phyloP scores from a whole-genome alignment of 2,113 vertebrate species.

The Mustelus asterias region DNA sequence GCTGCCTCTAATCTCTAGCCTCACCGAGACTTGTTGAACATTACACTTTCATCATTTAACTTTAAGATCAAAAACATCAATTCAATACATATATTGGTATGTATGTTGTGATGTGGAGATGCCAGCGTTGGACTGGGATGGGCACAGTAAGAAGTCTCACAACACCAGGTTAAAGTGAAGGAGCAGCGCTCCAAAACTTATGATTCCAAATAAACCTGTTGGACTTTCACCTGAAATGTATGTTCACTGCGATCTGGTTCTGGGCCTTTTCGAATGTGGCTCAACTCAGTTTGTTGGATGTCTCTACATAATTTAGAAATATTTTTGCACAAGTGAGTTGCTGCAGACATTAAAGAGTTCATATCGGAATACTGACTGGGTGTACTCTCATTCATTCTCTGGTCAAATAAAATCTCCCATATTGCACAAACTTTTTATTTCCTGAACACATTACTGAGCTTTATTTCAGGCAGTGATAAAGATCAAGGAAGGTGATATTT shows the following conservation, averaged over 20 bases:
- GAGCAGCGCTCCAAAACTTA: too few relatives aligned
- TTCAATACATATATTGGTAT: neutral
- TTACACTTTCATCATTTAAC: neutral
- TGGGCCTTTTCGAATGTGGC: neutral
- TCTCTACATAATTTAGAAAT: neutral
- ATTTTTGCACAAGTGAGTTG: neutral
- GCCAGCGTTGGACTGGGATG: too few relatives aligned
- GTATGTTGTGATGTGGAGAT: neutral
- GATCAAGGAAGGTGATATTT: neutral
- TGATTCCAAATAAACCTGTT: too few relatives aligned
- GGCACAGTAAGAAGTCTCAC: too few relatives aligned
- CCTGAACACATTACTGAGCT: neutral
- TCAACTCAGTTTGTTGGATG: neutral
- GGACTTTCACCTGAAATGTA: neutral
- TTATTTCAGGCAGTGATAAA: neutral
- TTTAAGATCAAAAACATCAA: neutral
- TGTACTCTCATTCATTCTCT: neutral
- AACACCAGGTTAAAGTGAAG: too few relatives aligned
- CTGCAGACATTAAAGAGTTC: neutral
- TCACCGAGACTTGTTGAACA: neutral
- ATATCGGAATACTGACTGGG: neutral
- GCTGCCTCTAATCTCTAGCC: neutral
- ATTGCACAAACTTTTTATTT: neutral
- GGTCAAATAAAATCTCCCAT: neutral
- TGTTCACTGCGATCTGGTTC: neutral